Conservation (phyloP, 2,113 vertebrate species). For the Apistogramma diplotaenia region DNA sequence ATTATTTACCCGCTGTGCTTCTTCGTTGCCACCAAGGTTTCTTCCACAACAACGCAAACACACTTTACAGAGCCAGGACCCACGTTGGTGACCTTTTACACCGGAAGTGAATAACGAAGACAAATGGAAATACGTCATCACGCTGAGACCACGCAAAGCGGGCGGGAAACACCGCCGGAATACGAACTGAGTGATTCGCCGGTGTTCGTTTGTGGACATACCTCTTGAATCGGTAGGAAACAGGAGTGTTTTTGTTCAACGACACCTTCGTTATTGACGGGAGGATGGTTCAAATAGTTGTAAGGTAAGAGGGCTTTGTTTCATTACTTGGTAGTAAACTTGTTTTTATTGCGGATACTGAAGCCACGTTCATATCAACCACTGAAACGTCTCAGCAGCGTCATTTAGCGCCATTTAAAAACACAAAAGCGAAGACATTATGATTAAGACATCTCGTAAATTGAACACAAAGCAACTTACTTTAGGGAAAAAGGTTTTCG, state of each 20-base stretch:
- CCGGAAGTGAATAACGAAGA: constrained; percentile 35
- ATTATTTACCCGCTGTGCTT: background rate
- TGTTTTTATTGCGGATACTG: background rate
- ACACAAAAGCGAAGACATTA: background rate
- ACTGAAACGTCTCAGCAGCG: background rate
- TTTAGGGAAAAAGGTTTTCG: background rate
- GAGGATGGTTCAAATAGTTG: constrained; percentile 67
- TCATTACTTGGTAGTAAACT: background rate
- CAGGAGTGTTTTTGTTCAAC: background rate
- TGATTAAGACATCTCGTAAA: background rate
- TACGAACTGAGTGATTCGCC: background rate
- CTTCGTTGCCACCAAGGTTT: background rate
- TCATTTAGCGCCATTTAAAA: background rate
- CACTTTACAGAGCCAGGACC: constrained; percentile 41
- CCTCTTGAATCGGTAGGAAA: background rate
- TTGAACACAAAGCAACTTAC: background rate
- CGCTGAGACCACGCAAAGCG: background rate
- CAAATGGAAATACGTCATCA: constrained; percentile 51
- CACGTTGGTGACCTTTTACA: constrained; percentile 70
- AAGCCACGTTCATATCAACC: background rate
- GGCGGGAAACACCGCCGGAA: constrained; percentile 44
- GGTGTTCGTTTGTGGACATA: background rate
- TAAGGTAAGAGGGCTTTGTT: constrained; percentile 46
- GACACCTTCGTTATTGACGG: background rate
- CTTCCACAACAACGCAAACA: background rate